Conservation (phyloP, 2,888 invertebrate species). For the Lithophane socia region DNA sequence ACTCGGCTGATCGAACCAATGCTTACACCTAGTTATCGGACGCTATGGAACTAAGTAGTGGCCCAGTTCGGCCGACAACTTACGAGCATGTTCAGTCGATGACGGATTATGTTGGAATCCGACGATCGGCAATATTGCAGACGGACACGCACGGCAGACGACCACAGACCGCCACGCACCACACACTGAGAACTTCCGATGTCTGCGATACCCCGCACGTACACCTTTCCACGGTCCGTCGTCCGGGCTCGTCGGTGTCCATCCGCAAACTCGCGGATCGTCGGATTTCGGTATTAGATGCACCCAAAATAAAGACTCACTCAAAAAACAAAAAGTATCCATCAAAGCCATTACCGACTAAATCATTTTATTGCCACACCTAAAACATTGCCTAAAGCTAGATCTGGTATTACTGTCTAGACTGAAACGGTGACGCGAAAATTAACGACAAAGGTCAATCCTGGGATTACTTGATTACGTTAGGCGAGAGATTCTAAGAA, state of each 20-base stretch:
- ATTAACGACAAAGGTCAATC: conserved; percentile 33
- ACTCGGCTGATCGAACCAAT: background rate
- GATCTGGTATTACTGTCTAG: conserved; percentile 12
- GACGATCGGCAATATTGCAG: too few species aligned
- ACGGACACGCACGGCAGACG: too few species aligned
- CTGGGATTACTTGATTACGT: conserved; percentile 37
- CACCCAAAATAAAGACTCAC: background rate
- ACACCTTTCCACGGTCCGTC: too few species aligned
- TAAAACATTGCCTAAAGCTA: background rate
- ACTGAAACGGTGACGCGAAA: conserved; percentile 17
- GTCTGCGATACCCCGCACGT: too few species aligned
- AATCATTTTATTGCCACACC: background rate
- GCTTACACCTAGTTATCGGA: background rate
- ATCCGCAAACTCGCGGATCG: too few species aligned
- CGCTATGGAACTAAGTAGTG: background rate
- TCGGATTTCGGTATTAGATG: too few species aligned
- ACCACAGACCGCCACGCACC: too few species aligned
- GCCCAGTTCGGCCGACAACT: background rate
- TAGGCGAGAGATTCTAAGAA: conserved; percentile 35
- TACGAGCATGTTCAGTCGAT: background rate
- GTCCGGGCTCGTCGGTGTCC: too few species aligned
- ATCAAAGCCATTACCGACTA: background rate
- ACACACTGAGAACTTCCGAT: too few species aligned
- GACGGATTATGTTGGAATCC: background rate
- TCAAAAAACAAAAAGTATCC: background rate